These are phyloP conservation scores for Colletes gigas DNA, from an alignment of 1,140 invertebrate genomes.

Conservation along the genomic window DNA sequence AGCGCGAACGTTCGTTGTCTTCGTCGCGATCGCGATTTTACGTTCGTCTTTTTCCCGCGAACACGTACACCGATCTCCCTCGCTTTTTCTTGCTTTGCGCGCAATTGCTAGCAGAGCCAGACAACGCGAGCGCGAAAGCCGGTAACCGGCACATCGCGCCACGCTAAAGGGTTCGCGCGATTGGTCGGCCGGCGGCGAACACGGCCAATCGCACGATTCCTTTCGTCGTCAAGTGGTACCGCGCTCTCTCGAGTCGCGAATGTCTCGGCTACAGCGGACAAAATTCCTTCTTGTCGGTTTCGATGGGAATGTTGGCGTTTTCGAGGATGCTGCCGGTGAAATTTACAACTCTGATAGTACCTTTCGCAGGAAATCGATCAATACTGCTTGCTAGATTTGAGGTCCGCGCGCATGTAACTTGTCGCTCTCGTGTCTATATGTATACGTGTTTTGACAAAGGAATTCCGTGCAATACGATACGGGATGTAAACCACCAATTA, in stretches of 20 bases:
- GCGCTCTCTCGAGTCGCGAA: background rate
- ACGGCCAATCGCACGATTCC: slow-evolving; percentile 35
- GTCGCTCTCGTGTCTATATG: too few relatives aligned
- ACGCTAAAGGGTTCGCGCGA: slow-evolving; percentile 1
- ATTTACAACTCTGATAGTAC: background rate
- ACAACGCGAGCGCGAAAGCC: slow-evolving; percentile 31
- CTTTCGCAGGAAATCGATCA: too few relatives aligned
- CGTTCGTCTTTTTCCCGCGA: background rate
- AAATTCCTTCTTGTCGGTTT: slow-evolving; percentile 22
- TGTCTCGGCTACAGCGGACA: slow-evolving; percentile 6
- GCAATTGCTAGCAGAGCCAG: slow-evolving; percentile 15
- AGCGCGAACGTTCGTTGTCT: background rate
- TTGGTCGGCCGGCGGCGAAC: slow-evolving; percentile 13
- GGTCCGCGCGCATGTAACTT: too few relatives aligned
- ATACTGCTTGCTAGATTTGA: too few relatives aligned
- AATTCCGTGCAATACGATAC: too few relatives aligned
- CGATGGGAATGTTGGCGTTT: background rate
- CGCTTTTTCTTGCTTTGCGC: slow-evolving; percentile 16
- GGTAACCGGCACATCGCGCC: slow-evolving; percentile 46
- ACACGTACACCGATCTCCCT: background rate
- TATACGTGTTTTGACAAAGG: too few relatives aligned
- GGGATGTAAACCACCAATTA: too few relatives aligned
- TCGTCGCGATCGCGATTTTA: slow-evolving; percentile 22
- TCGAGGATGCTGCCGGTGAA: background rate
- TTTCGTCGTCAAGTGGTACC: slow-evolving; percentile 25